phyloP scores from a whole-genome alignment of 2,797 vertebrate species.

The Arnoldichthys spilopterus region DNA sequence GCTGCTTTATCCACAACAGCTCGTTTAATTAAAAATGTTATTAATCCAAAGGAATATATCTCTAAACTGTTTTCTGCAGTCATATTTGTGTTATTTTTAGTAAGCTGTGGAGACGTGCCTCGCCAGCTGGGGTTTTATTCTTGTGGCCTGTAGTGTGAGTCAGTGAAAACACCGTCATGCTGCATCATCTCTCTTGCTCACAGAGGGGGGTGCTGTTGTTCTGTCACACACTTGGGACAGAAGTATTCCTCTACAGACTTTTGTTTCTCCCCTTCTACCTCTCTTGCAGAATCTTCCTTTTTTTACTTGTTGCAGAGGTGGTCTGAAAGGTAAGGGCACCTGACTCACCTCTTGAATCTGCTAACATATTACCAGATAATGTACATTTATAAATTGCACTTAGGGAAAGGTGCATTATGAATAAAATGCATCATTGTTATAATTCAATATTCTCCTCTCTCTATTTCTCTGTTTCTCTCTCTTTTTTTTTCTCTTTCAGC shows the following conservation, averaged over 20 bases:
- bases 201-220: slow-evolving; percentile 79
- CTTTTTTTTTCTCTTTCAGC: too few relatives aligned
- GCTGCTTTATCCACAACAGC: neutral
- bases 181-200: slow-evolving; percentile 52
- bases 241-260: neutral
- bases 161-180: neutral
- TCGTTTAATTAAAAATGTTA: neutral
- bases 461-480: too few relatives aligned
- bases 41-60: neutral
- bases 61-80: neutral
- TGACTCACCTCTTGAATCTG: neutral
- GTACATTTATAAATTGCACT: too few relatives aligned
- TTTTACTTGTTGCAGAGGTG: neutral
- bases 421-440: too few relatives aligned
- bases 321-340: neutral
- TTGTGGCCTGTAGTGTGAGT: neutral
- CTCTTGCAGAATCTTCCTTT: neutral
- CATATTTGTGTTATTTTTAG: neutral
- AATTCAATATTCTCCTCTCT: too few relatives aligned
- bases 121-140: neutral
- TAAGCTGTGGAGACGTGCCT: neutral
- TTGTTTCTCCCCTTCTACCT: neutral
- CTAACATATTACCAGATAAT: too few relatives aligned
- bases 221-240: slow-evolving; percentile 49
- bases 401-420: too few relatives aligned